A percentile compares a stretch with the other conserved stretches of the same genome.
Conservation (phyloP, 1,140 invertebrate genomes). For the Lepidotrigona ventralis region DNA sequence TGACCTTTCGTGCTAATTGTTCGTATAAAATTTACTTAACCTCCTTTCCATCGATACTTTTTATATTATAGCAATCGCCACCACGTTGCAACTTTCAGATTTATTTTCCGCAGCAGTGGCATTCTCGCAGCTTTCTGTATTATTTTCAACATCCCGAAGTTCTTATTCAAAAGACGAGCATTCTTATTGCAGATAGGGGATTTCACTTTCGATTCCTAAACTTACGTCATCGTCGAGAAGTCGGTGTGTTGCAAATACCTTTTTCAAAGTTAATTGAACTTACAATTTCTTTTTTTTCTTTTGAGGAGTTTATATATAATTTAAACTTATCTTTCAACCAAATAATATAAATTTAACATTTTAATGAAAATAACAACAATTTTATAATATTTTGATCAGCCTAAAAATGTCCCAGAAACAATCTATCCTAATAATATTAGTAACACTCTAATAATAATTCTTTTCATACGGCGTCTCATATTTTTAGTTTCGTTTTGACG, state of each 20-base stretch:
- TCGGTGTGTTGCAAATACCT: neutral
- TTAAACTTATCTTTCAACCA: too few relatives aligned
- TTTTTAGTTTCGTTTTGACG: neutral
- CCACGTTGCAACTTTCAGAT: neutral
- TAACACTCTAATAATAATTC: too few relatives aligned
- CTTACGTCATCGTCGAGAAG: neutral
- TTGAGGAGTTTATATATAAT: too few relatives aligned
- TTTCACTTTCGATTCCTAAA: neutral
- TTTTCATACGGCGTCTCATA: neutral
- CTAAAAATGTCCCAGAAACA: too few relatives aligned
- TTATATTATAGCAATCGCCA: too few relatives aligned
- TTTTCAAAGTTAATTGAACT: neutral
- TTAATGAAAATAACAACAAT: too few relatives aligned
- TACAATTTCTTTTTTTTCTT: neutral
- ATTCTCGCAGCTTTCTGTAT: neutral
- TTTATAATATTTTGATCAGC: too few relatives aligned
- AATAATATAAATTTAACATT: too few relatives aligned
- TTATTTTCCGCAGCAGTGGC: neutral
- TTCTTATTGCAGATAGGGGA: neutral
- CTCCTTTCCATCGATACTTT: neutral
- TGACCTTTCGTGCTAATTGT: neutral
- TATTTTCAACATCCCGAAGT: neutral
- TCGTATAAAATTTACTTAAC: neutral
- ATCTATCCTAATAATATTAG: too few relatives aligned
- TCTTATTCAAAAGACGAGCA: neutral